Base-by-base conservation (phyloP, 2,797 vertebrate species). In the Centroberyx gerrardi region DNA sequence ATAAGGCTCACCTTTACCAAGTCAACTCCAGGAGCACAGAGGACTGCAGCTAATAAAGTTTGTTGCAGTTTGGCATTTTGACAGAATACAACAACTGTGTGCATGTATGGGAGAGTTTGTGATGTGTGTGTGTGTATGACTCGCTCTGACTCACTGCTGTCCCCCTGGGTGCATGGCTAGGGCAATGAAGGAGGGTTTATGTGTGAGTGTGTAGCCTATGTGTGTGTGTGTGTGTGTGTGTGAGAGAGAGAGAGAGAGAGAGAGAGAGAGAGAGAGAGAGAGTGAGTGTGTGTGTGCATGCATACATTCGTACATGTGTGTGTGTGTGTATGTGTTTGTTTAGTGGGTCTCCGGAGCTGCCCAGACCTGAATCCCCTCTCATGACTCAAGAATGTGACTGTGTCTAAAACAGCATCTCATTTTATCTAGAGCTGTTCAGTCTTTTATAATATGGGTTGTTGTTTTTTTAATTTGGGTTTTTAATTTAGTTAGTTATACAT, bases 61-160 rank as follows among this genome's bases (percentile, higher is more conserved):
- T 82, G 36, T 65, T 9, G 38, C 76, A 80, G 67, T 90, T 79
- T 83, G 84, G 72, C 64, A 69, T 82, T 85, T 84, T 80, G 55
- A 69, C 64, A 78, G 44, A 17, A 15, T 31, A 46, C 61, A 58
- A 22, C n/a, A 51, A 54, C 61, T 83, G 72, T 85, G 79, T 88
- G 81, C 58, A 65, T 87, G 82, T 85, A 52, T 85, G 87, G 64
- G 78, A 38, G 80, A 74, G 72, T 84, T 62, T 76, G 74, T 80
- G 80, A 61, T 75, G 69, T 62, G 56, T 74, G 62, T 58, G 64
- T 46, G 70, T 70, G 72, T 62, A 74, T 93, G 93, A 94, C 80
- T 94, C 80, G 86, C 15, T 82, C 69, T 94, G 89, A 94, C 67
- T 94, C 94, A 94, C 83, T 62, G 80, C 81, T 84, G 80, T 82